Base-by-base conservation (phyloP, 2,888 invertebrate genomes). In the Drosophila yooni region DNA sequence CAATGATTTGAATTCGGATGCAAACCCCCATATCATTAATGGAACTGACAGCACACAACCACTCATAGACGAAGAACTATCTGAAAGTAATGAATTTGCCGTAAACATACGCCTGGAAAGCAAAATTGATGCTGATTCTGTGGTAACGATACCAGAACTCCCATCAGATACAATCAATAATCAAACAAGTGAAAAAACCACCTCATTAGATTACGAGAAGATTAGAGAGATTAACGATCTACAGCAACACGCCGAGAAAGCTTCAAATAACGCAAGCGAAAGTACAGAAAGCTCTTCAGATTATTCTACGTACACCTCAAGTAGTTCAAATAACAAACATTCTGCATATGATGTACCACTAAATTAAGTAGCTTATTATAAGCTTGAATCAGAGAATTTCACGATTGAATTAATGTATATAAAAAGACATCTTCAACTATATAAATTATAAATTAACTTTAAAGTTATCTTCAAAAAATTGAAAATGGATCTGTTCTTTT, bases 261-360 rank as follows among this genome's bases (percentile, higher is more conserved):
- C 18, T n/a, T 13, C 36, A 2, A 31, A 27, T 21, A 18, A n/a
- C 13, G 31, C 46, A n/a, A 67, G 7, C 7, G 11, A 4, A 7
- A 27, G 15, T 27, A n/a, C 27, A 2, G 36, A 5, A 25, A 33
- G 10, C 21, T 13, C 27, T 21, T 3, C 7, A 18, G 31, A 18
- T 2, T 31, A 33, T 38, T 31, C 38, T 2, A 40, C 21, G 1
- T 29, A 29, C 18, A 40, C 21, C 2, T 13, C 27, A 38, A 27
- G 11, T 2, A 8, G 33, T 21, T 33, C 18, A 38, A 7, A 34
- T 15, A n/a, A 34, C 18, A 56, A 56, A 15, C 29, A 68, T 40
- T 56, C 34, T 36, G 69, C 27, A 8, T 65, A 73, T 25, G 31
- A 11, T 15, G 68, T 68, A 51, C 68, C 68, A 31, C 29, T 68